These are phyloP conservation scores for Abramis brama DNA, from an alignment of 2,113 vertebrate species.

Conservation along the genomic window DNA sequence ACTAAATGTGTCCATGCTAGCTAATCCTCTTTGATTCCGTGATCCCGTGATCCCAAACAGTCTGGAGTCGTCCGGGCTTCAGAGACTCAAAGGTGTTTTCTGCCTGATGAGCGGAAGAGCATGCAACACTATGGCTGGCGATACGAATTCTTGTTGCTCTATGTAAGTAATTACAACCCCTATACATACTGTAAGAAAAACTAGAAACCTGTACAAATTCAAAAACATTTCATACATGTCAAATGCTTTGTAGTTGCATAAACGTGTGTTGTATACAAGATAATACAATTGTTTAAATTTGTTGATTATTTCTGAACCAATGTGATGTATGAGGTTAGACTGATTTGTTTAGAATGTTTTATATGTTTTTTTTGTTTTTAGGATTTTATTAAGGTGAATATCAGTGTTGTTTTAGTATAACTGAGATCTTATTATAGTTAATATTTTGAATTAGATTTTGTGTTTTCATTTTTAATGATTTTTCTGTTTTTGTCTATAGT, in stretches of 20 bases:
- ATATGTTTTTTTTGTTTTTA: neutral
- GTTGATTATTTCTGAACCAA: neutral
- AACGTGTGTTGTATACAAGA: neutral
- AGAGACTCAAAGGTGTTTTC: conserved; percentile 56
- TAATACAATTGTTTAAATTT: neutral
- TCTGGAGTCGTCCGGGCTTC: conserved; percentile 54
- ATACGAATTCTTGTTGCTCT: conserved; percentile 39
- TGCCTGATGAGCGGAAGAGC: conserved; percentile 46
- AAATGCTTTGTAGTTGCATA: neutral
- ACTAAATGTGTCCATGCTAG: conserved; percentile 73
- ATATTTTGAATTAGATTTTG: neutral
- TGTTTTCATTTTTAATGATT: neutral
- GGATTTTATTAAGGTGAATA: neutral
- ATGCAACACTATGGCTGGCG: conserved; percentile 51
- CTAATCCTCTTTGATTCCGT: conserved; percentile 71
- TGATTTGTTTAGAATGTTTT: neutral
- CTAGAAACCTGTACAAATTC: neutral
- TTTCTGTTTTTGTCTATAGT: neutral
- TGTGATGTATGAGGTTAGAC: neutral
- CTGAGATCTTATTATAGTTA: neutral
- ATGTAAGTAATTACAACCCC: conserved; percentile 65
- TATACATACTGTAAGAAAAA: neutral
- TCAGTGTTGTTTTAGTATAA: neutral
- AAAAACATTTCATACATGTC: neutral
- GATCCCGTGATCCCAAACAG: conserved; percentile 50